These are phyloP conservation scores for Eriocheir sinensis DNA, from an alignment of 1,140 invertebrate genomes.

Conservation along the genomic window DNA sequence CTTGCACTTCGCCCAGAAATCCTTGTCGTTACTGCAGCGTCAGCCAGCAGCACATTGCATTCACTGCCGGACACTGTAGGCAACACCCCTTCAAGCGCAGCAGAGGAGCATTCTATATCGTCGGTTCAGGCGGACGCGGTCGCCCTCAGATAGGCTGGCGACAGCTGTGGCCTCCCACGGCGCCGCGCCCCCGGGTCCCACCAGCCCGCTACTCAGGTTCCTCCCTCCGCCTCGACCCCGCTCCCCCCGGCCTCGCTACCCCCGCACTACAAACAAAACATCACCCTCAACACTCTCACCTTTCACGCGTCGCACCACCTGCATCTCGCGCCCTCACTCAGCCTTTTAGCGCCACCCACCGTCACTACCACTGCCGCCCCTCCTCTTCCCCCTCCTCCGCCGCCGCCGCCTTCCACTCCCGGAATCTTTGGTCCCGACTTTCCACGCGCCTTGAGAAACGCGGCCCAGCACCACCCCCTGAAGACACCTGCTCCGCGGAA, in stretches of 20 bases:
- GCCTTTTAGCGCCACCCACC: slow-evolving; percentile 17
- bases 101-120: slow-evolving; percentile 6
- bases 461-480: not conserved
- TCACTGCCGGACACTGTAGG: not conserved
- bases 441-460: not conserved
- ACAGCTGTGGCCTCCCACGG: slow-evolving; percentile 59
- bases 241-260: slow-evolving; percentile 4
- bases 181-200: not conserved
- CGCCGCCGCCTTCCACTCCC: not conserved
- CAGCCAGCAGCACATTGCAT: slow-evolving; percentile 8
- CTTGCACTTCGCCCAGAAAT: not conserved
- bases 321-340: slow-evolving; percentile 38
- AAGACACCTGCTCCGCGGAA: slow-evolving; percentile 69
- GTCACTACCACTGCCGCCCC: not conserved
- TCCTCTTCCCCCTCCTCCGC: not conserved
- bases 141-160: slow-evolving; percentile 48
- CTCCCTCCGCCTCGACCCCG: not conserved
- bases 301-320: slow-evolving; percentile 52
- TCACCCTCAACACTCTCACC: slow-evolving; percentile 57
- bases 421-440: not conserved
- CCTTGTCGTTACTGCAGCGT: slow-evolving; percentile 11
- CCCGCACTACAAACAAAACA: slow-evolving; percentile 62
- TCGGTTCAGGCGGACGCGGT: slow-evolving; percentile 8
- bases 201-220: not conserved
- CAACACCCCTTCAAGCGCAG: slow-evolving; percentile 15